Base-by-base conservation (phyloP, 1,140 invertebrate genomes). In the Asobara japonica region DNA sequence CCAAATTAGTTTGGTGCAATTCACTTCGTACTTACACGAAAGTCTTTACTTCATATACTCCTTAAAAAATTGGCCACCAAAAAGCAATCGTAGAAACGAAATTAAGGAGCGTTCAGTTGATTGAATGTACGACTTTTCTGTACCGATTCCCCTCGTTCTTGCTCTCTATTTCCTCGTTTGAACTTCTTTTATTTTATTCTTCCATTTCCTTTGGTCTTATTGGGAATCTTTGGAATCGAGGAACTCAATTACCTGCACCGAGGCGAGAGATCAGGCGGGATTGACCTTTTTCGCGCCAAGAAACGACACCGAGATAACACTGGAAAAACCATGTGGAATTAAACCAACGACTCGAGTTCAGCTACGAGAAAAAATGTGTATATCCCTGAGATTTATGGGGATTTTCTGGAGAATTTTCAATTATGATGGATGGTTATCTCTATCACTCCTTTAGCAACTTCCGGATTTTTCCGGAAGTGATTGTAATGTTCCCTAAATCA, bases 241-340 rank as follows among this genome's bases (percentile, higher is more conserved):
- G 51, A 56, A 56, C 51, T 56, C 51, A 56, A 56, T 56, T 56
- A 56, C 51, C 25, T 56, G 20, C 51, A 56, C 22, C 51, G 51
- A 56, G 25, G 51, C 51, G 51, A 56, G 51, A 56, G 51, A 56
- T 56, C 51, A 56, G 51, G 51, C 51, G 13, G 51, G 51, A 56
- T 56, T 56, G 51, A 56, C 51, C 51, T 25, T 56, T 56, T 56
- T 56, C 20, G 10, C 51, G 51, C 51, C 51, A 56, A 56, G 51
- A 27, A 56, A 56, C 51, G 51, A 56, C 51, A 25, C 51, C 51
- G 51, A 56, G 51, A 56, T 56, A 56, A 56, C 51, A 56, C 51
- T 11, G 22, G n/a, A 56, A 56, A 27, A 56, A 56, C 20, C 51
- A 56, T 25, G 51, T 56, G 51, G 51, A 56, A 25, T 56, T 22